Base-by-base conservation (phyloP, 1,140 invertebrate genomes). In the Prorops nasuta region DNA sequence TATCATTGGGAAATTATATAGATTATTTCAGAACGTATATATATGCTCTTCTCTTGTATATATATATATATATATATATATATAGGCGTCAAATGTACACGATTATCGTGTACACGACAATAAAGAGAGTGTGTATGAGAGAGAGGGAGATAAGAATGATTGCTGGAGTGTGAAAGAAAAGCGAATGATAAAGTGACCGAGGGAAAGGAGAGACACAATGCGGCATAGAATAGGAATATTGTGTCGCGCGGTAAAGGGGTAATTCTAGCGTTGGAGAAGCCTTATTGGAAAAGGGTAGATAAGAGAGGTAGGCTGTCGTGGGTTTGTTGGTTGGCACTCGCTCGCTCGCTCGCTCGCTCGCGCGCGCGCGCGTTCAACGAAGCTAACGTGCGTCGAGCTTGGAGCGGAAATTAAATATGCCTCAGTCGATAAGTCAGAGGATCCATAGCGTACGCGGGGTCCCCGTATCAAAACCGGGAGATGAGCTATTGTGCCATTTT, bases 381-480 rank as follows among this genome's bases (percentile, higher is more conserved):
- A 4, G 39, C 39, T 10, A 39, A 44, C 20, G 43, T 45, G 36
- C 36, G 53, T 48, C 63, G 59, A 62, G 56, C 55, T 64, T 67
- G 66, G 63, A 73, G 69, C 76, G 76, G 76, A 78, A 78, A 78
- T 78, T 78, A 78, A 78, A 78, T 78, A 78, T 76, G 74, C 74
- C 73, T 74, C 66, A 67, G 67, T 72, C 71, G 74, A 77, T 77
- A 77, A 77, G 74, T 77, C 68, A 70, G 67, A 55, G 45, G 67
- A 58, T 40, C 58, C 58, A 62, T 56, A 58, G 53, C 57, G 56
- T n/a, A n/a, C n/a, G n/a, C n/a, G 65, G 56, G 62, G 56, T 55
- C 64, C 55, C 64, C 67, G 63, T 72, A 74, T 74, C 69, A 69
- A 72, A 62, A 63, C 64, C 64, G 70, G 65, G 70, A 72, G 74